Percentiles rank a stretch among this genome's conserved stretches.
Evolutionary conservation across 2,113 vertebrate genomes (phyloP).

Genomic region (Bolborhynchus lineola): DNA sequence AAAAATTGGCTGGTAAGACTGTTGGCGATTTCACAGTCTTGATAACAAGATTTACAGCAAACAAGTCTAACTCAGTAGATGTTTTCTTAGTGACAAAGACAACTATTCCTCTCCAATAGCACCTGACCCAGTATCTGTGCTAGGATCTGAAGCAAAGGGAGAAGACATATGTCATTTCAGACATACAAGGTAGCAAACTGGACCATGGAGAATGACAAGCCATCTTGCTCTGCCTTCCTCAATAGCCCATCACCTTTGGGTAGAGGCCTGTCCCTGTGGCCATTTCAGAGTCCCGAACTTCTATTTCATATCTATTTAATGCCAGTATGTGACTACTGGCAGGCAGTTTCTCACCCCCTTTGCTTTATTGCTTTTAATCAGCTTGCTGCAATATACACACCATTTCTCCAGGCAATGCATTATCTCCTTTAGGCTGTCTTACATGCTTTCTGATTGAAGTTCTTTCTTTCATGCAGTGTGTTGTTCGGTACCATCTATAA

Average conservation of each 20-base stretch:
- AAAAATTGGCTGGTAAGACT: neutral
- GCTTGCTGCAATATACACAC: neutral
- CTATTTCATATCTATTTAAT: neutral
- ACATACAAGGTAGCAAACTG: fast-evolving
- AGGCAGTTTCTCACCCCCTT: neutral
- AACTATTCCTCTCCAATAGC: fast-evolving
- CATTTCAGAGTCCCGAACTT: neutral
- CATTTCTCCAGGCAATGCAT: neutral
- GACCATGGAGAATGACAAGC: neutral
- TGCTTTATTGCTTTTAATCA: neutral
- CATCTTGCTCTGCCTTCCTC: neutral
- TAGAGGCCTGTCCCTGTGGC: neutral
- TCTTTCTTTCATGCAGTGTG: neutral
- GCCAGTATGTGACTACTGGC: neutral
- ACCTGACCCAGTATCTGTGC: too few species aligned
- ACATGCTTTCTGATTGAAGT: neutral
- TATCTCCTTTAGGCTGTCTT: neutral
- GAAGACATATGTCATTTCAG: fast-evolving
- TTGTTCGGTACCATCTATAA: neutral
- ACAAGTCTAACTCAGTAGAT: fast-evolving
- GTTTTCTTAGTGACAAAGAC: neutral
- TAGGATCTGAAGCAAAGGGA: neutral
- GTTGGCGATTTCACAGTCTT: neutral
- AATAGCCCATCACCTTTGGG: neutral
- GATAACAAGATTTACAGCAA: neutral